These are phyloP conservation scores for Oryzias dopingdopingensis DNA, from an alignment of 2,797 vertebrate genomes.

Conservation along the genomic window DNA sequence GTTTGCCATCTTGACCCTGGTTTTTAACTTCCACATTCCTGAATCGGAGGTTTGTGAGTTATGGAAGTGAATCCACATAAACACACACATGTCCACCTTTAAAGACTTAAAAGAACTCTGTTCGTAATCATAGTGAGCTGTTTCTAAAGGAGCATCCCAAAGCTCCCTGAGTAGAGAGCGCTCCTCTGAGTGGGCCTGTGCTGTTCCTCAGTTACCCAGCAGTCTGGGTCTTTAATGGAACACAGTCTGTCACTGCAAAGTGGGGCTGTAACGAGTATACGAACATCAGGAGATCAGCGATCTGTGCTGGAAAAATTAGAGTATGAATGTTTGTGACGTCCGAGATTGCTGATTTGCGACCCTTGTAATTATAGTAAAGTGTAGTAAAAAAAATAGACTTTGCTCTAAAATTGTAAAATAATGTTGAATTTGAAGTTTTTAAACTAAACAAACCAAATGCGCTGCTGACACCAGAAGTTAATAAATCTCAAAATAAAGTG, in stretches of 20 bases:
- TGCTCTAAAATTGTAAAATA: too few relatives aligned
- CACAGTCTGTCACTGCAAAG: constrained; percentile 36
- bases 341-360: too few relatives aligned
- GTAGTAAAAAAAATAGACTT: too few relatives aligned
- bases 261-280: too few relatives aligned
- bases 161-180: background rate
- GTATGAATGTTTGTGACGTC: too few relatives aligned
- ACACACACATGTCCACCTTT: constrained; percentile 22
- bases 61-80: constrained; percentile 35
- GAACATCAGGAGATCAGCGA: too few relatives aligned
- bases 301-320: too few relatives aligned
- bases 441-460: too few relatives aligned
- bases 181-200: constrained; percentile 13
- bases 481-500: too few relatives aligned
- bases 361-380: too few relatives aligned
- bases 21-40: constrained; percentile 60
- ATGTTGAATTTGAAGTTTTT: too few relatives aligned
- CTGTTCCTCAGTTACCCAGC: constrained; percentile 37
- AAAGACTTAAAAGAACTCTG: constrained; percentile 3
- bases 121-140: constrained; percentile 17
- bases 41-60: constrained; percentile 22
- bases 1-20: constrained; percentile 49
- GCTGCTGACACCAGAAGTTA: too few relatives aligned
- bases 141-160: constrained; percentile 13
- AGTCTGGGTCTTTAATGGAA: constrained; percentile 36